Base-by-base conservation (phyloP, 1,140 invertebrate species). In the Pseudoatta argentina region DNA sequence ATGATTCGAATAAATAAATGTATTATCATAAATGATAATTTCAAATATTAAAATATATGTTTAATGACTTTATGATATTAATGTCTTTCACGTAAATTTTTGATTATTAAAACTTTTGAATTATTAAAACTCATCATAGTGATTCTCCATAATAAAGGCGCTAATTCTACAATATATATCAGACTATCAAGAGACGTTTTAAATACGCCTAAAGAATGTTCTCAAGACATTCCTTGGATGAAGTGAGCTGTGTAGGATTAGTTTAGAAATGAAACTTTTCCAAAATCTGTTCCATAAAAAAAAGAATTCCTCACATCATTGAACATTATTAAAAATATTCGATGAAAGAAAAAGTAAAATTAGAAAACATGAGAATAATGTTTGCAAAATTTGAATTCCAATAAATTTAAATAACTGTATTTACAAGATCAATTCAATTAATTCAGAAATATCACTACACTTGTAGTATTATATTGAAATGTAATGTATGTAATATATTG, bases 1-100 rank as follows among this genome's bases (percentile, higher is more conserved):
- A 5, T 30, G 24, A n/a, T 55, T 18, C n/a, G 27, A 72, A 48
- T 48, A 69, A 69, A 48, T 6, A 69, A 69, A 71, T 53, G 18
- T 18, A 71, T 71, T 53, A 72, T 72, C 18, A 6, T 72, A n/a
- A 72, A 72, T 71, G 16, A 71, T 72, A 71, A 51, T 48, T 44
- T 69, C 0, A 72, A 3, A 53, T 53, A 53, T 53, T 53, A 53
- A 10, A 51, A 27, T 53, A 18, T 53, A 53, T 53, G 2, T 51
- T 53, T 18, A 53, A 2, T 53, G 16, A 72, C 1, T 55, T 18
- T 30, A 53, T 10, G 24, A 71, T 5, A 53, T 30, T 4, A 72
- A 55, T 51, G 24, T 14, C 1, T 53, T 71, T 18, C 16, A 14
- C 10, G 27, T 1, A 30, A 30, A 72, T 72, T 72, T 72, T 53